A percentile compares a stretch with the other conserved stretches of the same genome.
Evolutionary conservation across 2,888 invertebrate genomes (phyloP).

Genomic region (Dynastes hyllus): DNA sequence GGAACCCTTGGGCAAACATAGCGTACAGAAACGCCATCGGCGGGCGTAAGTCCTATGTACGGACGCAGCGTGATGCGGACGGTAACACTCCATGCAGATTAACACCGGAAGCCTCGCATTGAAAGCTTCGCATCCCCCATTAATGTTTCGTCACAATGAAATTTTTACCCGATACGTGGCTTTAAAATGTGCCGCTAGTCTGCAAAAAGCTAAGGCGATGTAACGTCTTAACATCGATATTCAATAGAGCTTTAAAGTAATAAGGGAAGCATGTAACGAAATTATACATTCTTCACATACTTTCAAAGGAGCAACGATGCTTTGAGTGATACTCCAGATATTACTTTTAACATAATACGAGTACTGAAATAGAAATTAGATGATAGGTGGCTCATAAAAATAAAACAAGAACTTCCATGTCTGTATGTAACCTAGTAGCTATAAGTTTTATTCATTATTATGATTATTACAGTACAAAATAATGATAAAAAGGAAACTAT

Average conservation of each 20-base stretch:
- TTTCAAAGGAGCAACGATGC: too few species aligned
- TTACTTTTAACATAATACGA: too few species aligned
- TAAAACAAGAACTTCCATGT: too few species aligned
- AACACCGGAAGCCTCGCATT: slow-evolving; percentile 65
- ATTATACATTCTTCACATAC: background rate
- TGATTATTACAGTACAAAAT: too few species aligned
- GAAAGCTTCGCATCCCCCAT: slow-evolving; percentile 60
- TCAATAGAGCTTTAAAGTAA: slow-evolving; percentile 15
- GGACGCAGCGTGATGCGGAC: slow-evolving; percentile 63
- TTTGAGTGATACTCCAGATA: too few species aligned
- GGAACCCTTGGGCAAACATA: slow-evolving; percentile 68
- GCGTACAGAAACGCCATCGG: slow-evolving; percentile 65
- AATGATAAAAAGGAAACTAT: too few species aligned
- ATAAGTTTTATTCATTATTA: too few species aligned
- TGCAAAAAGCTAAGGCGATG: slow-evolving; percentile 28
- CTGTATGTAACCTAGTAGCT: too few species aligned
- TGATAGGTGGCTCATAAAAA: too few species aligned
- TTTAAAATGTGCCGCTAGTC: slow-evolving; percentile 21
- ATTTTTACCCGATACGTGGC: slow-evolving; percentile 39
- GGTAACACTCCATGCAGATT: slow-evolving; percentile 66
- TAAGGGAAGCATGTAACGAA: slow-evolving; percentile 14
- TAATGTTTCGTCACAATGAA: slow-evolving; percentile 50
- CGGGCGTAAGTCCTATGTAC: slow-evolving; percentile 56
- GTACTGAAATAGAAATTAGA: too few species aligned
- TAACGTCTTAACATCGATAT: slow-evolving; percentile 23